A percentile compares a stretch with the other conserved stretches of the same genome.
phyloP scores from a whole-genome alignment of 2,888 invertebrate genomes.

The Gari tellinella region DNA sequence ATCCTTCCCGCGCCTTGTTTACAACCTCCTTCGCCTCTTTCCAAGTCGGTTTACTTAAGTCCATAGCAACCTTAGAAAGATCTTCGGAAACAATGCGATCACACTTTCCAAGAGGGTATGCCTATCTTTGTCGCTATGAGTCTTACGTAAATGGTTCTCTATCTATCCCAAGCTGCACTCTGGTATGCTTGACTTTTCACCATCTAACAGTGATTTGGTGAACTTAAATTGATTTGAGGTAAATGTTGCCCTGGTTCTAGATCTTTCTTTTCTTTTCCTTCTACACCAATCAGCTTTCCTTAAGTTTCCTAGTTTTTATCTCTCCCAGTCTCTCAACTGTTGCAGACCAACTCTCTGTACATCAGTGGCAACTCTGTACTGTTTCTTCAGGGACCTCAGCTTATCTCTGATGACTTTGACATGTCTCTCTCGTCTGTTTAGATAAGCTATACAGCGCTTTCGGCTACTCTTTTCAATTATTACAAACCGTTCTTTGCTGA shows the following conservation, averaged over 20 bases:
- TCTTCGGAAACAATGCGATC: conserved; percentile 8
- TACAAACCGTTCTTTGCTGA: too few species aligned
- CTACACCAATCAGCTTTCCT: too few species aligned
- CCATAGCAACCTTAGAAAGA: neutral
- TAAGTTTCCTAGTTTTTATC: neutral
- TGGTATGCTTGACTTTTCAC: too few species aligned
- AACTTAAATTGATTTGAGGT: neutral
- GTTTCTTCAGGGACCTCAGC: too few species aligned
- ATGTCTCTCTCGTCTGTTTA: too few species aligned
- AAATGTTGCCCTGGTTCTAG: neutral
- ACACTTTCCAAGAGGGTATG: conserved; percentile 7
- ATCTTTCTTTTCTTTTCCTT: neutral
- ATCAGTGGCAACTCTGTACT: too few species aligned
- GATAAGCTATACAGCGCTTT: too few species aligned
- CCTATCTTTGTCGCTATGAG: conserved; percentile 11
- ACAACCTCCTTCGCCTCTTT: conserved; percentile 47
- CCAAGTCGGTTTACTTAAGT: conserved; percentile 13
- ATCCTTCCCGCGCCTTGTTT: conserved; percentile 29
- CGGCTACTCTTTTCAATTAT: too few species aligned
- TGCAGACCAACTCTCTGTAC: conserved; percentile 8
- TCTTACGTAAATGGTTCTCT: conserved; percentile 2
- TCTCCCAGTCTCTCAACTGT: conserved; percentile 3
- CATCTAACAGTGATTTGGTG: neutral
- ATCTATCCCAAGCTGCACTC: neutral
- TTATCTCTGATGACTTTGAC: too few species aligned